phyloP scores from a whole-genome alignment of 1,140 invertebrate genomes.

The Lasioglossum baleicum region DNA sequence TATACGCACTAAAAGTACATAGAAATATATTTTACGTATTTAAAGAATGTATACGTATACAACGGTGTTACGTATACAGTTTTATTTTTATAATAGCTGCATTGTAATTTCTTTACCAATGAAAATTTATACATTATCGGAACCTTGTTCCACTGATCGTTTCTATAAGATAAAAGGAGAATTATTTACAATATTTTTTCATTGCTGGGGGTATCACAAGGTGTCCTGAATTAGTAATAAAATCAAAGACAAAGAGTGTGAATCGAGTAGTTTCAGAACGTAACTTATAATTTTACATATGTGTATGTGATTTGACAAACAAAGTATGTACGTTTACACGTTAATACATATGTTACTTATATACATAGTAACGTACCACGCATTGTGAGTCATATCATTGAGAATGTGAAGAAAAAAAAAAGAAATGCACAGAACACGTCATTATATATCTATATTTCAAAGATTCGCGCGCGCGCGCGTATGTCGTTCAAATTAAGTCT shows the following conservation, averaged over 20 bases:
- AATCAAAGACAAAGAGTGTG: not conserved
- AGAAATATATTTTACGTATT: conserved; percentile 30
- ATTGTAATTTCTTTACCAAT: conserved; percentile 34
- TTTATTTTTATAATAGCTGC: conserved; percentile 41
- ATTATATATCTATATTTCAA: conserved; percentile 8
- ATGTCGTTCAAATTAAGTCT: not conserved
- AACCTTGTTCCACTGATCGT: conserved; percentile 6
- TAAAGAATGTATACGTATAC: conserved; percentile 11
- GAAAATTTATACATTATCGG: conserved; percentile 7
- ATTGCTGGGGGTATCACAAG: conserved; percentile 6
- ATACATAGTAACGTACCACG: not conserved
- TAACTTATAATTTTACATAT: not conserved
- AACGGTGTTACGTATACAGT: conserved; percentile 2
- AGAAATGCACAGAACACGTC: not conserved
- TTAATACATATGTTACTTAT: conserved; percentile 3
- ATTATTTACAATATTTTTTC: not conserved
- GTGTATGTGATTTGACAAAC: not conserved
- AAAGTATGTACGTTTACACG: conserved; percentile 2
- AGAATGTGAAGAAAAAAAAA: not conserved
- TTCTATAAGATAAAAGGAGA: not conserved
- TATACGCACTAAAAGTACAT: conserved; percentile 8
- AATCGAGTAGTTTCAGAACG: not conserved
- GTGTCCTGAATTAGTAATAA: not conserved
- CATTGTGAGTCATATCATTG: not conserved
- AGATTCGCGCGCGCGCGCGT: not conserved